Evolutionary conservation across 2,113 vertebrate species (phyloP).

Genomic region (Gulo gulo): DNA sequence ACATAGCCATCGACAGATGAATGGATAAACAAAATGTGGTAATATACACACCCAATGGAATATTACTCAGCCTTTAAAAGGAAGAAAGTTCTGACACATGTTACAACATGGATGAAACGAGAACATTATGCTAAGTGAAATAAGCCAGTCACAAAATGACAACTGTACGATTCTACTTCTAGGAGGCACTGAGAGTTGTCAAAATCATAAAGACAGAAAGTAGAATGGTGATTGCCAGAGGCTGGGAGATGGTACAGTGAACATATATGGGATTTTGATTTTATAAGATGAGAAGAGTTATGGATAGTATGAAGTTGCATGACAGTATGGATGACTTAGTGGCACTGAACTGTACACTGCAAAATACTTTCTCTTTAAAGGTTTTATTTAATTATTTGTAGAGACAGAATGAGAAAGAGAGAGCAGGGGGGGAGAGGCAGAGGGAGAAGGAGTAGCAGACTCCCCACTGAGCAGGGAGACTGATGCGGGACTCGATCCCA

Average conservation of each 20-base stretch:
- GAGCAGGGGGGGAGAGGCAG: too few relatives aligned
- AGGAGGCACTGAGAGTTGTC: not conserved
- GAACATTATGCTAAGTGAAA: not conserved
- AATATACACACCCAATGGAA: not conserved
- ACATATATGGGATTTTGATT: not conserved
- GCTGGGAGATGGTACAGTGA: too few relatives aligned
- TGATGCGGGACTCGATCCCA: too few relatives aligned
- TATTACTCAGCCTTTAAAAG: not conserved
- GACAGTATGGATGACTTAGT: not conserved
- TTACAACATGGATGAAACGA: not conserved
- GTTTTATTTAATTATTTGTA: too few relatives aligned
- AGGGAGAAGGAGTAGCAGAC: too few relatives aligned
- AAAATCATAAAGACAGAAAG: not conserved
- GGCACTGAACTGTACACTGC: not conserved
- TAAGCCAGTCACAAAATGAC: not conserved
- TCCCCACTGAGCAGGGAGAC: too few relatives aligned
- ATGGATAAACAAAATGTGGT: not conserved
- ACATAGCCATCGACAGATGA: not conserved
- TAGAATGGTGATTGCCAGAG: not conserved
- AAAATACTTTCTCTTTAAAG: too few relatives aligned
- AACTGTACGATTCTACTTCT: not conserved
- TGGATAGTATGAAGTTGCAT: not conserved
- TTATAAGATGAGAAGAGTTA: not conserved
- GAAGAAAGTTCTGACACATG: not conserved
- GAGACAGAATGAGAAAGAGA: too few relatives aligned